Evolutionary conservation across 2,888 invertebrate species (phyloP).

Genomic region (Ceratothoa steindachneri): DNA sequence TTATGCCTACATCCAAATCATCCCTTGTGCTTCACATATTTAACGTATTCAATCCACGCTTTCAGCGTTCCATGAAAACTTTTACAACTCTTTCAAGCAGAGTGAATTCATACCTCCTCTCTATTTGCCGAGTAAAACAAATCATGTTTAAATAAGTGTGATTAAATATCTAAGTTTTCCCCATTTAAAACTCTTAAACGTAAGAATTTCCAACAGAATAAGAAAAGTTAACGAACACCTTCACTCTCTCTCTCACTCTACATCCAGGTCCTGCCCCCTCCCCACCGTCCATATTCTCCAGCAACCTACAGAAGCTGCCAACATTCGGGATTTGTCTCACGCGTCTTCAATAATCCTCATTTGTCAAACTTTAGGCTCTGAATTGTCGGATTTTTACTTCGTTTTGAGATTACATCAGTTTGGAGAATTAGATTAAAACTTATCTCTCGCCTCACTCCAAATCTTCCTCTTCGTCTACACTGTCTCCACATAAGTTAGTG

Average conservation of each 20-base stretch:
- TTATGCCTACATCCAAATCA: too few species aligned
- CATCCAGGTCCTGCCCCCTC: too few species aligned
- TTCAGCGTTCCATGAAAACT: neutral
- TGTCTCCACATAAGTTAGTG: neutral
- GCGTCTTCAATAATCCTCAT: conserved; percentile 8
- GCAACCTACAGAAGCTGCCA: neutral
- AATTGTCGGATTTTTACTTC: conserved; percentile 4
- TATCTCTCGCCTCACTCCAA: neutral
- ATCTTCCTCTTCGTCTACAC: neutral
- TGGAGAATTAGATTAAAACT: conserved; percentile 13
- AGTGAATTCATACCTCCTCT: neutral
- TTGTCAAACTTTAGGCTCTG: conserved; percentile 10
- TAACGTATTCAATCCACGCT: neutral
- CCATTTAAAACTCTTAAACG: conserved; percentile 8
- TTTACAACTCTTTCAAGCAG: neutral
- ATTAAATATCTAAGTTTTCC: neutral
- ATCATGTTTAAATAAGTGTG: neutral
- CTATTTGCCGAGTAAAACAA: conserved; percentile 5
- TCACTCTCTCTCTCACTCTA: too few species aligned
- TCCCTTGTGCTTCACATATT: neutral
- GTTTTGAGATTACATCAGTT: conserved; percentile 10
- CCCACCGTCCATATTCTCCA: too few species aligned
- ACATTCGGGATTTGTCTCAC: neutral
- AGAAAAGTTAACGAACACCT: conserved; percentile 4
- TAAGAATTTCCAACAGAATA: neutral